Evolutionary conservation across 1,140 invertebrate genomes (phyloP), one percentile per base, ranked within the genome.

Genomic region (Rhopalosiphum maidis): DNA sequence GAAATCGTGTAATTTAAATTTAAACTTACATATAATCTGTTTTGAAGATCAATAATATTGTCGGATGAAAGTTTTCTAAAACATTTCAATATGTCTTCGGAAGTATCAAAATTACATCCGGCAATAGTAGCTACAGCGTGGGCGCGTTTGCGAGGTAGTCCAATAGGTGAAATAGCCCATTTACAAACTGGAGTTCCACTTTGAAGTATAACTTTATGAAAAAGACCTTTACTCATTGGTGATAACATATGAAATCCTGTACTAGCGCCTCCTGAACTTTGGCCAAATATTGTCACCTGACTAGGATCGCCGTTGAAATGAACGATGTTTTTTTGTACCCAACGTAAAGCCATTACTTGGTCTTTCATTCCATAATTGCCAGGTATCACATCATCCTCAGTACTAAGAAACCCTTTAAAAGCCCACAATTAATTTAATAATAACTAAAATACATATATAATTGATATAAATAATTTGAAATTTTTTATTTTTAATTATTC

Each of bases 61-160:
- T 94, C 94, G 22, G 94, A 94, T 8, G 95, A 94, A 87, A 96
- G 93, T 94, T 96, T 94, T 94, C 96, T 96, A 7, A 97, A 94
- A 94, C 96, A 97, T 43, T 95, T 95, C 0, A 97, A 94, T 94
- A 97, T 96, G n/a, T 95, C 95, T 46, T 96, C 94, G 7, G 95
- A 94, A 37, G 96, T 95, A 25, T 95, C 94, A 6, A 95, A 95
- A 0, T 96, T 96, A 94, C 97, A 97, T 30, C 95, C 96, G 54
- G 96, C 96, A 23, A 95, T 94, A n/a, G 95, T 94, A 0, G 96
- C 96, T 35, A 97, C 94, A 0, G 93, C 37, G 2, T 77, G 30
- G 0, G 93, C 51, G 1, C 93, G 83, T 87, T 68, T 68, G 7
- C 55, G 48, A 7, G 51, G 1, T 11, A 88, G 5, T 35, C 86